Percentiles rank a stretch among this genome's conserved stretches.
Conservation (phyloP, 2,888 invertebrate genomes). For the Diadromus collaris region DNA sequence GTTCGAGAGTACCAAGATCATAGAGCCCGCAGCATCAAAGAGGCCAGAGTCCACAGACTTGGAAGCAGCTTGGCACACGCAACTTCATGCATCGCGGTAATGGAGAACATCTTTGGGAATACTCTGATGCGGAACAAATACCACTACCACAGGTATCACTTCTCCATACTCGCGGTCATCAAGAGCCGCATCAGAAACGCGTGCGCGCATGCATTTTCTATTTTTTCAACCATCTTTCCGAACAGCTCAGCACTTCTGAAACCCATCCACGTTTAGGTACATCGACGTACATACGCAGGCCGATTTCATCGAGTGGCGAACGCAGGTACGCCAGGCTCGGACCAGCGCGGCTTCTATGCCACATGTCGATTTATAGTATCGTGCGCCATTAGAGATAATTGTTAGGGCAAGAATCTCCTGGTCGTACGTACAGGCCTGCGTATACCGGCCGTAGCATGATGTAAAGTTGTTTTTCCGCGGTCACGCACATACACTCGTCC, state of each 20-base stretch:
- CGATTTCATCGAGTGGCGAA: slow-evolving; percentile 73
- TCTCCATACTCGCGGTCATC: slow-evolving; percentile 21
- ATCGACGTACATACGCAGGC: slow-evolving; percentile 46
- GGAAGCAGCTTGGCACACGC: slow-evolving; percentile 32
- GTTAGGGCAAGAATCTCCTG: slow-evolving; percentile 70
- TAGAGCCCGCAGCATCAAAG: slow-evolving; percentile 4
- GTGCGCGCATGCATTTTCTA: slow-evolving; percentile 72
- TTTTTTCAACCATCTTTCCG: slow-evolving; percentile 71
- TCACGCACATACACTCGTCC: slow-evolving; percentile 54
- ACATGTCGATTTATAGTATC: slow-evolving; percentile 79
- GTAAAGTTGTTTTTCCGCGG: slow-evolving; percentile 73
- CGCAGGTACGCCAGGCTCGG: slow-evolving; percentile 46
- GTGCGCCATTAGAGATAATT: slow-evolving; percentile 79
- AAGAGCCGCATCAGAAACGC: slow-evolving; percentile 45
- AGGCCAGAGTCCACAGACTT: background rate
- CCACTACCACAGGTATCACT: slow-evolving; percentile 2
- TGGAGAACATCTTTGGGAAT: slow-evolving; percentile 32
- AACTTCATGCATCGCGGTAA: slow-evolving; percentile 14
- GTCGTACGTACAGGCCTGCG: slow-evolving; percentile 33
- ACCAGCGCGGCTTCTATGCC: slow-evolving; percentile 60
- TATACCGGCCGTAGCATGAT: slow-evolving; percentile 64
- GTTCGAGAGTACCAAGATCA: slow-evolving; percentile 1
- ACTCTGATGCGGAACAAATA: slow-evolving; percentile 18
- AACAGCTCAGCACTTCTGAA: slow-evolving; percentile 24
- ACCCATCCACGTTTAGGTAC: slow-evolving; percentile 4